phyloP scores from a whole-genome alignment of 2,113 vertebrate species.

The Cavia porcellus region DNA sequence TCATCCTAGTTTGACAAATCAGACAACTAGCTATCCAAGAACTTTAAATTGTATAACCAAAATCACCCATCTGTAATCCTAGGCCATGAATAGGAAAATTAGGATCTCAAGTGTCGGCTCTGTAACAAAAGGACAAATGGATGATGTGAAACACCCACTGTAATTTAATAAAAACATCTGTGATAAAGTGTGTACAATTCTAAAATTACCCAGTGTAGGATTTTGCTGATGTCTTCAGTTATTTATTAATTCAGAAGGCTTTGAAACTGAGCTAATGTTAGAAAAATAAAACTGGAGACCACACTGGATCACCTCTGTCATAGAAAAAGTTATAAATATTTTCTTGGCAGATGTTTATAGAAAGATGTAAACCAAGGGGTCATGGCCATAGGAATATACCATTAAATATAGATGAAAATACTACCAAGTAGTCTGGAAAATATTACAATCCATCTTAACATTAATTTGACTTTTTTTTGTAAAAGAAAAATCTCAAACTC shows the following conservation, averaged over 20 bases:
- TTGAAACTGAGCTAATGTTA: neutral
- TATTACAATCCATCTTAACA: neutral
- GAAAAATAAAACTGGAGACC: neutral
- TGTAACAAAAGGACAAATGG: slow-evolving; percentile 11
- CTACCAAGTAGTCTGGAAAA: slow-evolving; percentile 11
- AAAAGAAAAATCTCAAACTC: neutral
- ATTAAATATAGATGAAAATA: neutral
- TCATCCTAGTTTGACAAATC: neutral
- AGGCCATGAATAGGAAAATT: neutral
- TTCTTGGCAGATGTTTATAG: neutral
- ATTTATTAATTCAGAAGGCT: slow-evolving; percentile 24
- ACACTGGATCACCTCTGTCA: neutral
- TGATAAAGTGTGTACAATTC: neutral
- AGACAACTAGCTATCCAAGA: neutral
- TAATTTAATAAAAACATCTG: neutral
- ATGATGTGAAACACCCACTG: neutral
- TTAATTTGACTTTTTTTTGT: slow-evolving; percentile 6
- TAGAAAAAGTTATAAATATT: neutral
- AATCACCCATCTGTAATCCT: neutral
- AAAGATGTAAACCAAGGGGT: neutral
- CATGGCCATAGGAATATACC: neutral
- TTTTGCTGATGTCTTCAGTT: slow-evolving; percentile 25
- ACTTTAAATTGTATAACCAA: neutral
- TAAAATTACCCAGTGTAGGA: neutral
- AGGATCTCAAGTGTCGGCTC: neutral